Conservation (phyloP, 2,113 vertebrate genomes). For the Oryzias celebensis region DNA sequence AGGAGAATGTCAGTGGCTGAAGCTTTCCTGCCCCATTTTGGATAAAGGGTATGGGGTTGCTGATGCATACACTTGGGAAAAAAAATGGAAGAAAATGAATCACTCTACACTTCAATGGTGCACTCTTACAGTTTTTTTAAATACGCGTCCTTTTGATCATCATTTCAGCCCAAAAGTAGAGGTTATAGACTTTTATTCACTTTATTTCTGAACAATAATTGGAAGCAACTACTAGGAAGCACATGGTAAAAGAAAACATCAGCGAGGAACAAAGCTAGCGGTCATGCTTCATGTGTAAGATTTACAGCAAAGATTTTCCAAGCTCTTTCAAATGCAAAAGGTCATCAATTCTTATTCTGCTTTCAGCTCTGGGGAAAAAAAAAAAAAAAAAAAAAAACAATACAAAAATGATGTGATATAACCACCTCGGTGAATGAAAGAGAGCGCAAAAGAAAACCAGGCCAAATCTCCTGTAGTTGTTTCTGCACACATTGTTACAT, state of each 20-base stretch:
- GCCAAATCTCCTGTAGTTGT: constrained; percentile 63
- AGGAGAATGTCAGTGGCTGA: constrained; percentile 30
- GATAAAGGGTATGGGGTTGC: constrained; percentile 44
- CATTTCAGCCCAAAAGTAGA: constrained; percentile 31
- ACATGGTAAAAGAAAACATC: constrained; percentile 43
- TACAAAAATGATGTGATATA: constrained; percentile 48
- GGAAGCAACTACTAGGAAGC: constrained; percentile 55
- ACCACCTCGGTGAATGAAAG: constrained; percentile 31
- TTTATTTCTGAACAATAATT: constrained; percentile 67
- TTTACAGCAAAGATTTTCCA: constrained; percentile 61
- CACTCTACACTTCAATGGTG: constrained; percentile 6
- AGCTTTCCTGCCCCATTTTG: constrained; percentile 28
- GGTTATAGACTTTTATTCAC: constrained; percentile 50
- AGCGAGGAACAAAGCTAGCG: constrained; percentile 38
- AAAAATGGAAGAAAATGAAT: constrained; percentile 24
- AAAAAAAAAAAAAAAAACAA: constrained; percentile 5
- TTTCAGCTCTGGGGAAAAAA: constrained; percentile 27
- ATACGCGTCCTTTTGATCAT: constrained; percentile 11
- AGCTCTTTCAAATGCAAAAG: constrained; percentile 67
- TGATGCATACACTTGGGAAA: constrained; percentile 30
- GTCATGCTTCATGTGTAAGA: constrained; percentile 62
- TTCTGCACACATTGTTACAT: constrained; percentile 59
- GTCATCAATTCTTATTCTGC: constrained; percentile 65
- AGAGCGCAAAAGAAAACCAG: constrained; percentile 27
- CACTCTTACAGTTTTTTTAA: constrained; percentile 1